Evolutionary conservation across 2,888 invertebrate genomes (phyloP).

Genomic region (Megaustenia siamemsis): DNA sequence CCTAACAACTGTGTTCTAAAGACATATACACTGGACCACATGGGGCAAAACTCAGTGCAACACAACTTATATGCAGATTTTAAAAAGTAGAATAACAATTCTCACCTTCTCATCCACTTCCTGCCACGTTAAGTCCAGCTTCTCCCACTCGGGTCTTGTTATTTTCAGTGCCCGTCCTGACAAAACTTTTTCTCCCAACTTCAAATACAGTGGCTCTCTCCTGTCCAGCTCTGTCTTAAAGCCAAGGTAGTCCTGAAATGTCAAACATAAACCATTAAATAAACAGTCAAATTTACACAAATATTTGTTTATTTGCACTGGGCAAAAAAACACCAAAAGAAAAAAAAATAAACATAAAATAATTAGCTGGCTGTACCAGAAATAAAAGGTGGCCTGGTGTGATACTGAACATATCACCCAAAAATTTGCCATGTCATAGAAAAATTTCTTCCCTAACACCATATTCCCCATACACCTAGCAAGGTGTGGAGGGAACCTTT

Average conservation of each 20-base stretch:
- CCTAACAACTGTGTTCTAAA: too few species aligned
- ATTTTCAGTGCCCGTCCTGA: conserved; percentile 90
- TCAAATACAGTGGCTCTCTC: conserved; percentile 87
- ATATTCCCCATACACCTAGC: too few species aligned
- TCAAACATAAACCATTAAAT: conserved; percentile 18
- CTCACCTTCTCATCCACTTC: conserved; percentile 84
- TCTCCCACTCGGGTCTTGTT: conserved; percentile 90
- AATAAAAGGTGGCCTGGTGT: too few species aligned
- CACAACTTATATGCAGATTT: too few species aligned
- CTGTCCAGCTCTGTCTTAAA: conserved; percentile 89
- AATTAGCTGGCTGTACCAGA: too few species aligned
- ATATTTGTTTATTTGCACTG: too few species aligned
- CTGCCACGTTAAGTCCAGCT: conserved; percentile 89
- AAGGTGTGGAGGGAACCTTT: too few species aligned
- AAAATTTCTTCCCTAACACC: too few species aligned
- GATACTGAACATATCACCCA: too few species aligned
- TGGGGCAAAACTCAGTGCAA: too few species aligned
- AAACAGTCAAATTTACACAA: neutral
- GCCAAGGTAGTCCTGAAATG: conserved; percentile 86
- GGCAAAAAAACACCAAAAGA: neutral
- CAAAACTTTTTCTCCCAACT: conserved; percentile 89
- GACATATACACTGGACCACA: too few species aligned
- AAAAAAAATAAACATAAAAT: neutral
- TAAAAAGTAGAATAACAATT: neutral
- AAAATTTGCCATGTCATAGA: too few species aligned